Conservation (phyloP, 2,797 vertebrate species). For the Eutrigla gurnardus region DNA sequence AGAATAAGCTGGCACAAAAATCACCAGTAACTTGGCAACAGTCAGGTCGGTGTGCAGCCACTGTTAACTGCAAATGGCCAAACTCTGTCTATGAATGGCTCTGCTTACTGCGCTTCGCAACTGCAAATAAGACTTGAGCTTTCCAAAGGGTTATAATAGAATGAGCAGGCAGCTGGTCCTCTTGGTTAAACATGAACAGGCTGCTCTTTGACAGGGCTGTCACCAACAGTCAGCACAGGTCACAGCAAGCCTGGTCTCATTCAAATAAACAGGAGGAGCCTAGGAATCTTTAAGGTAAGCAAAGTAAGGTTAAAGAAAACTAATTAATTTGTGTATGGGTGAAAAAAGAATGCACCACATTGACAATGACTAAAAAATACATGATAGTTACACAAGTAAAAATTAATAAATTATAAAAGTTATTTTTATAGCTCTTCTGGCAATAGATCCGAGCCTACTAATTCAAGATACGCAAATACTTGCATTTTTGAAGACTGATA, state of each 20-base stretch:
- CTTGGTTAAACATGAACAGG: conserved; percentile 71
- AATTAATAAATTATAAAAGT: not conserved
- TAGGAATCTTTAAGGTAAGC: conserved; percentile 8
- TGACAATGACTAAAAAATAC: not conserved
- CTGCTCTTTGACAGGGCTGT: conserved; percentile 60
- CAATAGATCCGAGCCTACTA: conserved; percentile 6
- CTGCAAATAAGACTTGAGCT: conserved; percentile 50
- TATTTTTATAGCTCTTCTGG: conserved; percentile 25
- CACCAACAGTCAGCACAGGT: conserved; percentile 41
- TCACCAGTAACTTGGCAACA: conserved; percentile 31
- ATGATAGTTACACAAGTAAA: not conserved
- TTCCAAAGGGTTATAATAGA: conserved; percentile 57
- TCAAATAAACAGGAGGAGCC: conserved; percentile 23
- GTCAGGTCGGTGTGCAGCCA: conserved; percentile 21
- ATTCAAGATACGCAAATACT: conserved; percentile 34
- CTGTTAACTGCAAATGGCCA: conserved; percentile 30
- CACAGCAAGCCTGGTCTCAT: conserved; percentile 30
- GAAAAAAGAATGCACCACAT: not conserved
- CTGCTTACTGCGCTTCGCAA: conserved; percentile 38
- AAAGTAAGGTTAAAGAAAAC: conserved; percentile 3
- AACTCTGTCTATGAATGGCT: conserved; percentile 34
- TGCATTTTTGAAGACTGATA: conserved; percentile 59
- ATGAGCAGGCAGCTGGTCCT: conserved; percentile 58
- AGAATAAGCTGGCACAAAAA: conserved; percentile 29
- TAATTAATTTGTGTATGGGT: not conserved